Conservation (phyloP, 2,888 invertebrate species). For the Aproaerema taeniolella region DNA sequence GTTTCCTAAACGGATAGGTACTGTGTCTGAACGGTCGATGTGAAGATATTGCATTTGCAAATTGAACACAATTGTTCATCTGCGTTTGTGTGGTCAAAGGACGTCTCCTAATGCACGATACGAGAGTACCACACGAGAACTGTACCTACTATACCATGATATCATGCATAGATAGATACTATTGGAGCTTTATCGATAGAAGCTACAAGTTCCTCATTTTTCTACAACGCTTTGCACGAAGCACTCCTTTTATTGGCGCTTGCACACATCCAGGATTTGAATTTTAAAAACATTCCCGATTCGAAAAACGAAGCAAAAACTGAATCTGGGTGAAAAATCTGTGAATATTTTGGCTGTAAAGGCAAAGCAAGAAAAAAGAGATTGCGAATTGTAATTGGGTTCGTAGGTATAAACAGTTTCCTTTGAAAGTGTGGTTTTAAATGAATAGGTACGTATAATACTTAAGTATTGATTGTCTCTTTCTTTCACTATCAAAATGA, state of each 20-base stretch:
- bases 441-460: too few species aligned
- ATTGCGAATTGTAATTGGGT: too few species aligned
- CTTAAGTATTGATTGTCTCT: too few species aligned
- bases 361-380: too few species aligned
- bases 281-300: conserved; percentile 9
- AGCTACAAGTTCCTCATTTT: too few species aligned
- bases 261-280: conserved; percentile 5
- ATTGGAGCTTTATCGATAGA: too few species aligned
- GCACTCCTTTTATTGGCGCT: conserved; percentile 24
- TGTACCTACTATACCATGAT: background rate
- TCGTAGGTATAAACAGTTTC: too few species aligned
- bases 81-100: conserved; percentile 8
- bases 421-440: too few species aligned
- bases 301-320: conserved; percentile 1
- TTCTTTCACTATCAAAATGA: too few species aligned
- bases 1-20: too few species aligned
- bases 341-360: background rate
- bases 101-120: background rate
- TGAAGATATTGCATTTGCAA: conserved; percentile 7
- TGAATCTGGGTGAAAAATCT: background rate
- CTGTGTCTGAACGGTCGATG: too few species aligned
- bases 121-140: background rate
- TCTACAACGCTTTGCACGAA: conserved; percentile 25
- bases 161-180: too few species aligned
- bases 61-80: conserved; percentile 12